Evolutionary conservation across 1,140 invertebrate species (phyloP), one percentile per base, ranked within the genome.

Genomic region (Lamellibrachia luymesi): DNA sequence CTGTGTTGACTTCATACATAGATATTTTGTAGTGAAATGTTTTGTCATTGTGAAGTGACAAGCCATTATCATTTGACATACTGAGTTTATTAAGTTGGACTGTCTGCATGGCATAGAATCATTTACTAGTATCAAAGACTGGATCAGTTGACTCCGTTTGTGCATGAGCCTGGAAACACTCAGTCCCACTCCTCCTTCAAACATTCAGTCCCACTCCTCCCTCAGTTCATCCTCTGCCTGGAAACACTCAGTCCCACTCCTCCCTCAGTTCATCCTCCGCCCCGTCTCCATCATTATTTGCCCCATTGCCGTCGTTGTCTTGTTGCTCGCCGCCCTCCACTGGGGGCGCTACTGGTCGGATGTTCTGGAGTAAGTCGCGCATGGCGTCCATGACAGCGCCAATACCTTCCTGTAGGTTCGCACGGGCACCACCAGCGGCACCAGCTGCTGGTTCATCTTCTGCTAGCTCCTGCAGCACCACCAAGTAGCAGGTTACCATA

Each of bases 301-400:
- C 95, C 27, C 94, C 94, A 51, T 96, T 94, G 17, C 95, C 95
- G 90, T 95, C 96, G 92, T 95, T 95, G 17, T 95, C 94, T 50
- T 94, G 93, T 10, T 93, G 92, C 6, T 95, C 94, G 91, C 95
- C 95, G 13, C 94, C 95, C 93, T 97, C 96, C 25, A 96, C 95
- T 50, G 97, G 95, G 80, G 95, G 94, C 38, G 94, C 94, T 17
- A 94, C 94, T 49, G 95, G 94, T 92, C 97, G 96, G 90, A 98
- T 97, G 95, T 97, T 97, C 93, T 97, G 97, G 13, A 98, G 95
- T 80, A 98, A 96, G 94, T 98, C 97, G 38, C 97, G 95, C 97
- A 98, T 98, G 2, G 97, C 97, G 95, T 97, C 97, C 93, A 98
- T 96, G 51, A 98, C 96, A 2, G 97, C 97, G 2, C 96, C 97